phyloP scores from a whole-genome alignment of 2,113 vertebrate genomes.

The Microcebus lehilahytsara region DNA sequence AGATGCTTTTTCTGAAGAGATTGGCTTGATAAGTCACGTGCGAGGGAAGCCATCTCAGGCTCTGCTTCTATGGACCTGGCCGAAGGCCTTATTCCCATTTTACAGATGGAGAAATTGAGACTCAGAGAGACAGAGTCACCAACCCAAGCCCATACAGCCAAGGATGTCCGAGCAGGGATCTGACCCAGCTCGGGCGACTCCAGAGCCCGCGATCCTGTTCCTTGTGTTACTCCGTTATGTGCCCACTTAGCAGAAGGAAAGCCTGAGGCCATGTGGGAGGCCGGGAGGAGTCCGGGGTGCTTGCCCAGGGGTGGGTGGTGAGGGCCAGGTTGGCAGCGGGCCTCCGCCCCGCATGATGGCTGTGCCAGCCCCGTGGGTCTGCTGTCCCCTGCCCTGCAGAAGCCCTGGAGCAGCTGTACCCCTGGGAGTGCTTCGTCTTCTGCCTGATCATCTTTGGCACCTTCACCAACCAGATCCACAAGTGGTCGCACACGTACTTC shows the following conservation, averaged over 20 bases:
- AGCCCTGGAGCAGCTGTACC: slow-evolving; percentile 87
- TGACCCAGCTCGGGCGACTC: background rate
- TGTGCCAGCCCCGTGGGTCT: background rate
- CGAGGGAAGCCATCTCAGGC: background rate
- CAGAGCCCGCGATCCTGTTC: background rate
- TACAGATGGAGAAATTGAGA: background rate
- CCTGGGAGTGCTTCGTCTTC: slow-evolving; percentile 95
- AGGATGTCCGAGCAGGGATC: background rate
- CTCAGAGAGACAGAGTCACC: background rate
- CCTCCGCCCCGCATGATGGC: background rate
- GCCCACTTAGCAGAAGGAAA: background rate
- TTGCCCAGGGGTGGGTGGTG: background rate
- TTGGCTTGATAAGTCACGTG: accelerated
- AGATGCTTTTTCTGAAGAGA: background rate
- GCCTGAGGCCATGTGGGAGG: background rate
- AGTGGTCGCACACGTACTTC: slow-evolving; percentile 99
- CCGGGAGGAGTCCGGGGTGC: background rate
- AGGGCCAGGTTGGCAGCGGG: too few relatives aligned
- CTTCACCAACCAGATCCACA: slow-evolving; percentile 99
- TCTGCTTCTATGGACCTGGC: background rate
- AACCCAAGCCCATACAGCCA: background rate
- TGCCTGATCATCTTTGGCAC: slow-evolving; percentile 94
- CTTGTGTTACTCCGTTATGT: background rate
- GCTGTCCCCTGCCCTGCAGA: slow-evolving; percentile 80
- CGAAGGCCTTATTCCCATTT: background rate